phyloP scores from a whole-genome alignment of 2,113 vertebrate genomes.

The Lepus europaeus region DNA sequence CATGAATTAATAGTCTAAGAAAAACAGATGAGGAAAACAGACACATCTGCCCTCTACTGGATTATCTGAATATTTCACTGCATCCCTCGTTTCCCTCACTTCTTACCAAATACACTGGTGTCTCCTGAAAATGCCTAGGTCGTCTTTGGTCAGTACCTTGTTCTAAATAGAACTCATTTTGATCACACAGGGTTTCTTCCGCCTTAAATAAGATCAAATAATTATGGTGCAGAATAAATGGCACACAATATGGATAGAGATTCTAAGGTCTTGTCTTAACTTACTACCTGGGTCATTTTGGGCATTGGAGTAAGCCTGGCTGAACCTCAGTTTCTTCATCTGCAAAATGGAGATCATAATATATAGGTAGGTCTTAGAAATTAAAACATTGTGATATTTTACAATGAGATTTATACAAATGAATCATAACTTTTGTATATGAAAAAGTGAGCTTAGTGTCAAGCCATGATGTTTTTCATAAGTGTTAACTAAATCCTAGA shows the following conservation, averaged over 20 bases:
- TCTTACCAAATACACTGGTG: background rate
- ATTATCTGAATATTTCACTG: slow-evolving; percentile 53
- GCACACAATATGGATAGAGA: rapidly evolving
- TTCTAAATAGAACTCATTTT: background rate
- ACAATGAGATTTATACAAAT: slow-evolving; percentile 87
- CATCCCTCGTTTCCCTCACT: background rate
- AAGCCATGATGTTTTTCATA: background rate
- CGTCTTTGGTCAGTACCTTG: background rate
- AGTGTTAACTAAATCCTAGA: background rate
- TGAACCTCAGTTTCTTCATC: background rate
- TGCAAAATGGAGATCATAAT: background rate
- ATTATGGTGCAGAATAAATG: background rate
- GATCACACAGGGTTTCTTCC: background rate
- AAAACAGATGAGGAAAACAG: slow-evolving; percentile 71
- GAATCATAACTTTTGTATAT: slow-evolving; percentile 90
- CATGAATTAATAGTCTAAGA: slow-evolving; percentile 79
- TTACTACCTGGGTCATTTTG: background rate
- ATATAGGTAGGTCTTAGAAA: background rate
- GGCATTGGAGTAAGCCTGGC: background rate
- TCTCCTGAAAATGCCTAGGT: background rate
- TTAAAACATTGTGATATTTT: background rate
- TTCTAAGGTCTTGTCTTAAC: background rate
- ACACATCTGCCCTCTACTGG: slow-evolving; percentile 68
- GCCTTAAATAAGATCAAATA: background rate
- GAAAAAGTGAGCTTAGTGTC: slow-evolving; percentile 13